Evolutionary conservation across 2,797 vertebrate species (phyloP), one percentile per base, ranked within the genome.

Genomic region (Semaprochilodus insignis): DNA sequence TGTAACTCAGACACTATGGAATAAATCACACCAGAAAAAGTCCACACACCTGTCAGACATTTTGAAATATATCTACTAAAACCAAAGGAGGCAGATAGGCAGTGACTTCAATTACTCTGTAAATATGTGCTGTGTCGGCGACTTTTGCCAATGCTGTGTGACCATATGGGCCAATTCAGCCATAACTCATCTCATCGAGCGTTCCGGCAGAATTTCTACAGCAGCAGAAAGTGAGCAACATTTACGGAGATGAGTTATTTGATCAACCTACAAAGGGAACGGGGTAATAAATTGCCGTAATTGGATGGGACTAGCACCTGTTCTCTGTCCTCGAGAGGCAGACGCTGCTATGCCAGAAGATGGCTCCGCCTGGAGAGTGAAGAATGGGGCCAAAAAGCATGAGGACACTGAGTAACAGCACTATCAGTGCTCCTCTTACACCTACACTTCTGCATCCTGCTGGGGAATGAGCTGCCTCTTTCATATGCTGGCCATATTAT

Each of bases 211-310:
- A 27, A 51, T 44, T 34, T 73, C 23, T n/a, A 36, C 44, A 15
- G 11, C 36, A 19, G 69, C 44, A 66, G 59, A 80, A 62, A 80
- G 19, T 36, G 60, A 73, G 34, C 74, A 66, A 23, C 36, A 52
- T 60, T 69, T 59, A 69, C 31, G 27, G 67, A 77, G 69, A 83
- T 72, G 40, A 74, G 69, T 78, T 74, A 51, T 69, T 19, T 21
- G 51, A 75, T 81, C 21, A 57, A 55, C 34, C 70, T 63, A 34
- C 78, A 63, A 65, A 74, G 31, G 75, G 63, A 78, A 55, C 16
- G 1, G 2, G 34, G 79, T 40, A 74, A 83, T 78, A 44, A 75
- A 78, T 51, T 54, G 74, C 10, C 8, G 31, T 51, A 71, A 78
- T 40, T 44, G 69, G 78, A 72, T 31, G 31, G 52, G 60, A 76